A percentile compares a stretch with the other conserved stretches of the same genome.
phyloP scores from a whole-genome alignment of 2,113 vertebrate species.

The Nibea albiflora region DNA sequence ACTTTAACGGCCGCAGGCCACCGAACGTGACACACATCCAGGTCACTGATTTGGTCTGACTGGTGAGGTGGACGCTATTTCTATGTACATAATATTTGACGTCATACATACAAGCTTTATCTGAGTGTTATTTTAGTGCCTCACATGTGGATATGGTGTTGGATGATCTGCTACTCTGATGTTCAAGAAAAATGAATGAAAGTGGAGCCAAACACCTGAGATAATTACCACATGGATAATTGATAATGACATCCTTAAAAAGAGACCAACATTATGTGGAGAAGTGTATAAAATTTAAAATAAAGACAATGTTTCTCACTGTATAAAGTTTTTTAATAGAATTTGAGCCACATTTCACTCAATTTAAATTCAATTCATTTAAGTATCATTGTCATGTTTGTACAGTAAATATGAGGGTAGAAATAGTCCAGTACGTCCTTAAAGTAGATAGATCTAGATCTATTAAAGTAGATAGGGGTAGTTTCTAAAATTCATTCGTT shows the following conservation, averaged over 20 bases:
- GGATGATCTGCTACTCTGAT: neutral
- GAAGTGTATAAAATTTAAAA: neutral
- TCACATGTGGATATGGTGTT: neutral
- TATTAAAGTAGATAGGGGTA: too few relatives aligned
- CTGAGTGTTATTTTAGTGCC: neutral
- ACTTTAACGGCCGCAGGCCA: constrained; percentile 37
- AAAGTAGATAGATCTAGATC: too few relatives aligned
- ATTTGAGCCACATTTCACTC: too few relatives aligned
- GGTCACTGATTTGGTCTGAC: constrained; percentile 26
- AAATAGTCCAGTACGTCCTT: neutral
- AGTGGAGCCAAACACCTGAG: neutral
- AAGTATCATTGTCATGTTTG: too few relatives aligned
- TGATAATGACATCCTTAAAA: neutral
- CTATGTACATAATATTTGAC: neutral
- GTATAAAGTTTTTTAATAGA: neutral
- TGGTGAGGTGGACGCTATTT: constrained; percentile 26
- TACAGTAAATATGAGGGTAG: neutral
- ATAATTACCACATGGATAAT: neutral
- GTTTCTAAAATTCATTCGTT: neutral
- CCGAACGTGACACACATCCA: constrained; percentile 36
- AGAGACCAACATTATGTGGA: too few relatives aligned
- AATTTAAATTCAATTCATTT: too few relatives aligned
- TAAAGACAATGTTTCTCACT: too few relatives aligned
- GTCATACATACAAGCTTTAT: neutral
- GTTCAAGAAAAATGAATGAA: neutral